Percentiles rank a stretch among this genome's conserved stretches.
Conservation (phyloP, 2,888 invertebrate genomes). For the Ceriagrion tenellum region DNA sequence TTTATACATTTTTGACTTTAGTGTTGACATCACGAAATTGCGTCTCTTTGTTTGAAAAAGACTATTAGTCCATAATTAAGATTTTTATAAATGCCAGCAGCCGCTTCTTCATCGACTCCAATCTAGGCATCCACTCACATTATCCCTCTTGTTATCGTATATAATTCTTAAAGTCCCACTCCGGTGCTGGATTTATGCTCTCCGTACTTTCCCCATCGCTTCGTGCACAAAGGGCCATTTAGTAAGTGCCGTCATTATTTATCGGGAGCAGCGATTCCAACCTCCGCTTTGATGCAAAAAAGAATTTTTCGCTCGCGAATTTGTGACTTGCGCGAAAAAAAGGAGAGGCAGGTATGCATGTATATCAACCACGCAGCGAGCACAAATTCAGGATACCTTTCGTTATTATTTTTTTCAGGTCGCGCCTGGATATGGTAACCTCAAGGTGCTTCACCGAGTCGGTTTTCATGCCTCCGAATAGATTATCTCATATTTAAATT, state of each 20-base stretch:
- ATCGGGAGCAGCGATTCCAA: background rate
- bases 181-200: background rate
- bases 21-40: too few species aligned
- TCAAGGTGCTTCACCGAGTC: background rate
- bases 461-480: background rate
- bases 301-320: background rate
- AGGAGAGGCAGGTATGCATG: too few species aligned
- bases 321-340: background rate
- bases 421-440: background rate
- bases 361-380: background rate
- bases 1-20: background rate
- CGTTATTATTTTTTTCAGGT: background rate
- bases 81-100: background rate
- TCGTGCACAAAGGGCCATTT: background rate
- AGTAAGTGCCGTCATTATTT: conserved; percentile 6
- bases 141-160: background rate
- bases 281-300: background rate
- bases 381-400: background rate
- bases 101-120: background rate
- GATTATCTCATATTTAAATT: conserved; percentile 36
- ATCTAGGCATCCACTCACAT: background rate
- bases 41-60: too few species aligned
- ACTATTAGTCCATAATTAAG: background rate
- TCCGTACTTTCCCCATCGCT: background rate
- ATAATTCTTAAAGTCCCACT: background rate